These are phyloP conservation scores for Micrasema minimum DNA, from an alignment of 1,140 invertebrate genomes.

Conservation along the genomic window DNA sequence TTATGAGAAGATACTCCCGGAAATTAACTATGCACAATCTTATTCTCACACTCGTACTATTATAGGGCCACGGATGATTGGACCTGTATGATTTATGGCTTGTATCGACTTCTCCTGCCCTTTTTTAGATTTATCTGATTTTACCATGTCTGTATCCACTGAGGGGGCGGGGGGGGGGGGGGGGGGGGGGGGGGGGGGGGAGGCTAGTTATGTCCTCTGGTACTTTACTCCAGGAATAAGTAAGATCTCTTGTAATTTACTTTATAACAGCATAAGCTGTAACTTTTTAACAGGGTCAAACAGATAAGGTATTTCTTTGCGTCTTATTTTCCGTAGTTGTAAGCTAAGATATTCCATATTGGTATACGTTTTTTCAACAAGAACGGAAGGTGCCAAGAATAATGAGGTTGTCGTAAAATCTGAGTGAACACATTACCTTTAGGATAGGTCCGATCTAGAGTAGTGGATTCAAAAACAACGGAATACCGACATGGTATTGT, in stretches of 20 bases:
- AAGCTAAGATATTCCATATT: slow-evolving; percentile 19
- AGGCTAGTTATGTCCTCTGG: slow-evolving; percentile 32
- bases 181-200: no score
- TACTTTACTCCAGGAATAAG: slow-evolving; percentile 14
- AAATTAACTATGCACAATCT: slow-evolving; percentile 59
- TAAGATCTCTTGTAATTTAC: no score
- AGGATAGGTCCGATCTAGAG: slow-evolving; percentile 51
- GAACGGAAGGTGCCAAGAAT: slow-evolving; percentile 44
- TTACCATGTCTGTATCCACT: slow-evolving; percentile 21
- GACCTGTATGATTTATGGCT: slow-evolving; percentile 36
- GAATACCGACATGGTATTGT: slow-evolving; percentile 61
- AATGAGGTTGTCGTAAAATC: slow-evolving; percentile 28
- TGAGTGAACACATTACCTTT: slow-evolving; percentile 3
- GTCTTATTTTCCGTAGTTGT: not conserved
- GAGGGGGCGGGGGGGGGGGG: no score
- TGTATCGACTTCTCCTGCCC: slow-evolving; percentile 28
- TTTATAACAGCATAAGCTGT: no score
- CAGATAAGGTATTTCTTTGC: not conserved
- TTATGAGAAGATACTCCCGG: slow-evolving; percentile 70
- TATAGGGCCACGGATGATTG: slow-evolving; percentile 55
- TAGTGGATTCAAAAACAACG: slow-evolving; percentile 58
- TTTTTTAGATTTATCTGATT: slow-evolving; percentile 35
- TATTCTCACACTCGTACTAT: slow-evolving; percentile 57
- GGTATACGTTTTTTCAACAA: slow-evolving; percentile 32
- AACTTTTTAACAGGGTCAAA: slow-evolving; percentile 27